These are phyloP conservation scores for Arbacia lixula DNA, from an alignment of 53 echinoderm and acorn worm species.

Conservation along the genomic window DNA sequence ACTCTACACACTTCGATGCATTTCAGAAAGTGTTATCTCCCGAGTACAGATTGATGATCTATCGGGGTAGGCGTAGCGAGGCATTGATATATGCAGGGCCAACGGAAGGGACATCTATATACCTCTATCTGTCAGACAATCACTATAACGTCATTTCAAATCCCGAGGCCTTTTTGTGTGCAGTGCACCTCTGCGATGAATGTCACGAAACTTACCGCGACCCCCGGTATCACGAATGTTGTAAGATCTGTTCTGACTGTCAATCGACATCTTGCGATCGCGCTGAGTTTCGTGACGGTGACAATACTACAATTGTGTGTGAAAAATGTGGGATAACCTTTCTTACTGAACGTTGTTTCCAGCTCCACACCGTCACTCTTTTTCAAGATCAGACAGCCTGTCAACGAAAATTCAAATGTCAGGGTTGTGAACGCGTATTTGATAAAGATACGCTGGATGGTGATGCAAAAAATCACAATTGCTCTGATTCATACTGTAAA, in stretches of 20 bases:
- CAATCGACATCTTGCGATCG: slow-evolving; percentile 2
- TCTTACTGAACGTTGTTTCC: no score
- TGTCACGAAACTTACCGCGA: neutral
- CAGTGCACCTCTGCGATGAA: neutral
- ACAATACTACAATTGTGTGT: no score
- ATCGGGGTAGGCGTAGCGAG: neutral
- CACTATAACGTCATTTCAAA: slow-evolving; percentile 7
- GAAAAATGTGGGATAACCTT: no score
- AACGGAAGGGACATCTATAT: neutral
- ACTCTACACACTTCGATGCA: neutral
- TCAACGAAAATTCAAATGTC: no score
- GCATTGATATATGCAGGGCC: slow-evolving; percentile 19
- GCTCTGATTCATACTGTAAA: slow-evolving; percentile 5
- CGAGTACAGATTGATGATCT: neutral
- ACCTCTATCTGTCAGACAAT: neutral
- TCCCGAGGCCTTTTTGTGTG: slow-evolving; percentile 10
- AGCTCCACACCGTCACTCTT: no score
- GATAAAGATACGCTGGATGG: neutral
- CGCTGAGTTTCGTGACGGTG: no score
- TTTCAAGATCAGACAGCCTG: no score
- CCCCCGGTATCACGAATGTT: neutral
- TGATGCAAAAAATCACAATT: neutral
- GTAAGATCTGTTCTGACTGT: neutral
- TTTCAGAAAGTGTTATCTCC: neutral
- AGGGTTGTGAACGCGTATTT: slow-evolving; percentile 19